phyloP scores from a whole-genome alignment of 1,140 invertebrate species.

The Pteromalus puparum region DNA sequence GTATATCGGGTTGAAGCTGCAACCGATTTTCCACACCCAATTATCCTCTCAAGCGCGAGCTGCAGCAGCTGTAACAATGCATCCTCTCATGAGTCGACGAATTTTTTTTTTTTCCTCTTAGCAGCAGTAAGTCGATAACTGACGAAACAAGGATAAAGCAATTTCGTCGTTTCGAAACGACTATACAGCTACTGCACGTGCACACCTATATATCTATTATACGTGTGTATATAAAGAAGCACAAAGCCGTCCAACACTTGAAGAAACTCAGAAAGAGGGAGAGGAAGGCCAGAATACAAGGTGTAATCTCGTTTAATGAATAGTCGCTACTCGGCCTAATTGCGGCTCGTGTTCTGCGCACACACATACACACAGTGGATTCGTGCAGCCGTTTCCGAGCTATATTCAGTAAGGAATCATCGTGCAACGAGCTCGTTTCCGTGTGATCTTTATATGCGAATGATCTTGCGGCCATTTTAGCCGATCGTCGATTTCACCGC shows the following conservation, averaged over 20 bases:
- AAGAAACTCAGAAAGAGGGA: neutral
- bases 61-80: too few relatives aligned
- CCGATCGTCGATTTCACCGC: neutral
- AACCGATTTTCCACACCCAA: neutral
- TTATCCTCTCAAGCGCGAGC: too few relatives aligned
- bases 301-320: constrained; percentile 65
- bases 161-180: constrained; percentile 24
- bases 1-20: neutral
- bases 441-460: neutral
- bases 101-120: neutral
- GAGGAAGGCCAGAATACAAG: constrained; percentile 51
- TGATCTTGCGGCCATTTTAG: neutral
- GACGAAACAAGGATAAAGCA: constrained; percentile 26
- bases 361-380: neutral
- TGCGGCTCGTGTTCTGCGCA: constrained; percentile 46
- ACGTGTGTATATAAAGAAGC: neutral
- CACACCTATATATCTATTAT: neutral
- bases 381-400: neutral
- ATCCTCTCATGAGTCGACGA: too few relatives aligned
- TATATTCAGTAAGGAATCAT: neutral
- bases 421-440: neutral
- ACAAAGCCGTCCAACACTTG: neutral
- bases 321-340: constrained; percentile 60
- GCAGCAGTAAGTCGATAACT: too few relatives aligned
- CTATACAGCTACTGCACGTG: neutral